Evolutionary conservation across 1,140 invertebrate genomes (phyloP), one percentile per base, ranked within the genome.

Genomic region (Microvelia longipes): DNA sequence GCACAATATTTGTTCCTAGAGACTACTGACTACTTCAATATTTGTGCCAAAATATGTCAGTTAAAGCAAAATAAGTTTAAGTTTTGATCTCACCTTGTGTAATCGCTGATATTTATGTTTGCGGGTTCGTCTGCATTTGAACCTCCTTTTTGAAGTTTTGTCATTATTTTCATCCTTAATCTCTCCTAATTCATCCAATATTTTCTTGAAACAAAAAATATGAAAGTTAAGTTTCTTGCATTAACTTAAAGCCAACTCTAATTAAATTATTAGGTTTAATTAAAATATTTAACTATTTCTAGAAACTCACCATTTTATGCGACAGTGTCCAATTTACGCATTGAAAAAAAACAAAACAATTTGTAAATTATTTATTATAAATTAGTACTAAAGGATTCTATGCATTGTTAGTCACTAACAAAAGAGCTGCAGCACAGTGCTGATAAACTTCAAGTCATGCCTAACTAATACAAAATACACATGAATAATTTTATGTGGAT

Each of bases 81-180:
- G n/a, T n/a, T n/a, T n/a, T n/a, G n/a, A n/a, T n/a, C n/a, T 68
- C 81, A 91, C 90, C 90, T 92, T 0, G 90, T 91, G 76, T 92
- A 92, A 80, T 92, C 90, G 30, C 90, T 91, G 14, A 94, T 78
- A 68, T 86, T 84, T 71, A 94, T 91, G 78, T 92, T 92, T 0
- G 88, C 87, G 26, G 91, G 91, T 77, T 93, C 90, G 75, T 93
- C 91, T 14, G 91, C 90, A 78, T 86, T 93, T 0, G 91, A 93
- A 1, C 91, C 91, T 80, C 90, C 88, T 80, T 91, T 88, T 68
- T 88, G 79, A 71, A 93, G 79, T 77, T 90, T 86, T 71, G 85
- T 85, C 28, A 92, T 84, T 73, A 93, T 91, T 82, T 92, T 92
- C 68, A 83, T 84, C 69, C 91, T 83, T 27, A 93, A 80, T 77